Percentiles rank a stretch among this genome's conserved stretches.
Conservation (phyloP, 92 coral and sea anemone species). For the Epizoanthus scotinus region DNA sequence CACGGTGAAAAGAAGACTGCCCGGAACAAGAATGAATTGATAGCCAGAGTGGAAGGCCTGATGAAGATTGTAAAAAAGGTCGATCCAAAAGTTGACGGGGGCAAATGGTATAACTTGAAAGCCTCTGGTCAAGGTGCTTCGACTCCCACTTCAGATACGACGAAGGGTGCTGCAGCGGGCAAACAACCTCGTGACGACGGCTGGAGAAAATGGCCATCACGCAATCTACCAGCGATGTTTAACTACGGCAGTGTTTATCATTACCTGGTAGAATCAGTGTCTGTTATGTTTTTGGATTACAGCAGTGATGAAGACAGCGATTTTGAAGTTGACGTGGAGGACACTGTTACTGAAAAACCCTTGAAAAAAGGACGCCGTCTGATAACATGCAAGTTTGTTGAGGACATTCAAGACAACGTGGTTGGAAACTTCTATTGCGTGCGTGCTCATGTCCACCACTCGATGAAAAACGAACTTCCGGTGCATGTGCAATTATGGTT, state of each 20-base stretch:
- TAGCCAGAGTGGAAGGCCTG: slow-evolving; percentile 2
- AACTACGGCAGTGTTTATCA: slow-evolving; percentile 11
- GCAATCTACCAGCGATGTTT: slow-evolving; percentile 1
- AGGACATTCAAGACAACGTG: slow-evolving; percentile 4
- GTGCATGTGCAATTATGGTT: not conserved
- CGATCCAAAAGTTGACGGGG: slow-evolving; percentile 35
- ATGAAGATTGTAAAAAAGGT: slow-evolving; percentile 21
- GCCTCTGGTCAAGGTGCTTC: slow-evolving; percentile 6
- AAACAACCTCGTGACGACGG: not conserved
- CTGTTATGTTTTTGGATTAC: not conserved
- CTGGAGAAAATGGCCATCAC: slow-evolving; percentile 18
- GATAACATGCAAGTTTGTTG: not conserved
- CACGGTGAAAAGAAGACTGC: slow-evolving; percentile 12
- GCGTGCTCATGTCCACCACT: not conserved
- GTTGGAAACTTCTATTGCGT: too few relatives aligned
- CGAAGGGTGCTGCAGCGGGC: not conserved
- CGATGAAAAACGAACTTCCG: not conserved
- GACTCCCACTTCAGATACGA: not conserved
- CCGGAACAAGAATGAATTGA: not conserved
- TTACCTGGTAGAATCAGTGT: not conserved
- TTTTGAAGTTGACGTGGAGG: not conserved
- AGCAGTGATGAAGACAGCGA: not conserved
- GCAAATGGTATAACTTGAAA: slow-evolving; percentile 28
- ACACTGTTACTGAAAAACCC: not conserved
- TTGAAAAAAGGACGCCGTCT: not conserved